Conservation (phyloP, 2,113 vertebrate species). For the Phasianus colchicus region DNA sequence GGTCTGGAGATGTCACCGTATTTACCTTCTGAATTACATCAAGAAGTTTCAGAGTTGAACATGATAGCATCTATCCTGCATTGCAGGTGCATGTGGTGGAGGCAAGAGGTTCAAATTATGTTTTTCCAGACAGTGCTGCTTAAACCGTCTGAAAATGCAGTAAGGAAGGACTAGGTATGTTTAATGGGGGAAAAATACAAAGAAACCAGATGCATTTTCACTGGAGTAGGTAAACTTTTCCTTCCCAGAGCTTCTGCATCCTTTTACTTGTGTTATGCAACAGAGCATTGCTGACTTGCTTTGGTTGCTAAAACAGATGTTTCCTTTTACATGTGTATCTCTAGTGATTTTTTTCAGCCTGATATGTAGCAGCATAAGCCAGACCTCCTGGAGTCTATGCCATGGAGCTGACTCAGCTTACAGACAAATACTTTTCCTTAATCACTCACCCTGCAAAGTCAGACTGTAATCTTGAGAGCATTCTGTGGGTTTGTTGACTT, state of each 20-base stretch:
- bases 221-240: background rate
- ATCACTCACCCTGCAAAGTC: background rate
- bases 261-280: background rate
- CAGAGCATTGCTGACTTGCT: background rate
- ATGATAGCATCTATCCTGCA: rapidly evolving
- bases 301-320: constrained; percentile 1
- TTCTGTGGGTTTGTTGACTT: background rate
- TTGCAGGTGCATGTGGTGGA: background rate
- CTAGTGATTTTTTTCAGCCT: background rate
- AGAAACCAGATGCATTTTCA: background rate
- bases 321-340: constrained; percentile 2
- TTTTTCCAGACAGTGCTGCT: background rate
- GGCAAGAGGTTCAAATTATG: background rate
- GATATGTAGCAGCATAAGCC: background rate
- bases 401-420: background rate
- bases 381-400: background rate
- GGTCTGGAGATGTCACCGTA: background rate
- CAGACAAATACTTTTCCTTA: background rate
- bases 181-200: background rate
- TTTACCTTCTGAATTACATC: background rate
- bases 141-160: background rate
- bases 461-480: background rate
- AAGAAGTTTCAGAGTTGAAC: background rate
- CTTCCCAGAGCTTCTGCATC: background rate
- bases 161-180: background rate